These are phyloP conservation scores for Hetaerina titia DNA, from an alignment of 2,888 invertebrate species.

Conservation along the genomic window DNA sequence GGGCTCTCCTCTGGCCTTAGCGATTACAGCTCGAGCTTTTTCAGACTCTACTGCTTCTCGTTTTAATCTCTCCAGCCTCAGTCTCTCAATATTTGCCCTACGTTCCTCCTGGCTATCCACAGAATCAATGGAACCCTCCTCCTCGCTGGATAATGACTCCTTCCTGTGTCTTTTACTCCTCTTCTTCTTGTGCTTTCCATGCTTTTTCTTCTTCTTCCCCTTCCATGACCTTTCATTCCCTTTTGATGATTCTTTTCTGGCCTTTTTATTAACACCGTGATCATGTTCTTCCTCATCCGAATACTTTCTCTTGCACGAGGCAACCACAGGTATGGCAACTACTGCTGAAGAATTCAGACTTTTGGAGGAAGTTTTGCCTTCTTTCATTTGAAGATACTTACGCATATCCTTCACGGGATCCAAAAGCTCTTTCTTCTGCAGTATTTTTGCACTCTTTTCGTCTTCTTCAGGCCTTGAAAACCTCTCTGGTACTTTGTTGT, in stretches of 20 bases:
- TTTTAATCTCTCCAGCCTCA: slow-evolving; percentile 88
- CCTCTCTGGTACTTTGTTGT: slow-evolving; percentile 85
- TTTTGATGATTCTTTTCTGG: slow-evolving; percentile 71
- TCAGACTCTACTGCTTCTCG: slow-evolving; percentile 89
- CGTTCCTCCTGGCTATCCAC: slow-evolving; percentile 74
- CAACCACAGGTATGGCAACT: slow-evolving; percentile 69
- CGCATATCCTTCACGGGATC: slow-evolving; percentile 89
- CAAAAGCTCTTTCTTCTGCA: slow-evolving; percentile 82
- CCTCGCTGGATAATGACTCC: slow-evolving; percentile 68
- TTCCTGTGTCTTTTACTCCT: slow-evolving; percentile 71
- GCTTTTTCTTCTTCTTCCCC: slow-evolving; percentile 74
- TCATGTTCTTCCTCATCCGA: slow-evolving; percentile 72
- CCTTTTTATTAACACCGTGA: slow-evolving; percentile 71
- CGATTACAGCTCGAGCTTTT: slow-evolving; percentile 85
- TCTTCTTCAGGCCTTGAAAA: slow-evolving; percentile 75
- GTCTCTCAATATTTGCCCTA: slow-evolving; percentile 80
- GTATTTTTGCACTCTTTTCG: slow-evolving; percentile 72
- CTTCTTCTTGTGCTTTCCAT: slow-evolving; percentile 73
- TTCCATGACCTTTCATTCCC: slow-evolving; percentile 70
- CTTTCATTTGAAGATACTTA: slow-evolving; percentile 77
- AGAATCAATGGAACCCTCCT: slow-evolving; percentile 72
- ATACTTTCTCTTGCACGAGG: slow-evolving; percentile 74
- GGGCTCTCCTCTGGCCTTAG: slow-evolving; percentile 82
- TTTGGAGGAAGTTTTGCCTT: slow-evolving; percentile 70
- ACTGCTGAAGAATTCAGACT: slow-evolving; percentile 68